Evolutionary conservation across 2,113 vertebrate genomes (phyloP).

Genomic region (Sakesphorus luctuosus): DNA sequence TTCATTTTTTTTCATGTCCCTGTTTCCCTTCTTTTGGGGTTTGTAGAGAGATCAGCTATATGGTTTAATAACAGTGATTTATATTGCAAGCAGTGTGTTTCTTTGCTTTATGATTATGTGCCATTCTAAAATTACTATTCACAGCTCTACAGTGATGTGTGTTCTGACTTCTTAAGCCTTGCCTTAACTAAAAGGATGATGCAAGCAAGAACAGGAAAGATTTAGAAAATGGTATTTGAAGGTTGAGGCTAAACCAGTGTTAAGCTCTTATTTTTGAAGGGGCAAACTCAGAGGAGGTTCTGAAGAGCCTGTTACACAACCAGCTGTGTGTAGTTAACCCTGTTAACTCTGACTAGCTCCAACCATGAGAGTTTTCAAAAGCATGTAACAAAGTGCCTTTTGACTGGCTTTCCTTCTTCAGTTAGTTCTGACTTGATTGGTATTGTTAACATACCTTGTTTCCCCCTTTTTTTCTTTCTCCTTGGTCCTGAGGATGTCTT

Average conservation of each 20-base stretch:
- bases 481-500: neutral
- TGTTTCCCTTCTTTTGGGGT: neutral
- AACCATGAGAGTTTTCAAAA: neutral
- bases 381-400: neutral
- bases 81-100: neutral
- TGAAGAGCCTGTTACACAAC: neutral
- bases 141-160: neutral
- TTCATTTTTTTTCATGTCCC: neutral
- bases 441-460: neutral
- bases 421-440: neutral
- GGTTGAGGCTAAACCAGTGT: neutral
- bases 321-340: neutral
- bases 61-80: neutral
- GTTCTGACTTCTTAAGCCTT: neutral
- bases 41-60: neutral
- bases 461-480: neutral
- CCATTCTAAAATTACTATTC: neutral
- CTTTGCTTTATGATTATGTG: neutral
- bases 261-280: neutral
- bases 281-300: neutral
- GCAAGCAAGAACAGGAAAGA: neutral
- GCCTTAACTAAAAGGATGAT: neutral
- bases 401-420: neutral
- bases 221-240: neutral
- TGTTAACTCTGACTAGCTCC: neutral